These are phyloP conservation scores for Drosophila basisetae DNA, from an alignment of 2,888 invertebrate genomes.

Conservation along the genomic window DNA sequence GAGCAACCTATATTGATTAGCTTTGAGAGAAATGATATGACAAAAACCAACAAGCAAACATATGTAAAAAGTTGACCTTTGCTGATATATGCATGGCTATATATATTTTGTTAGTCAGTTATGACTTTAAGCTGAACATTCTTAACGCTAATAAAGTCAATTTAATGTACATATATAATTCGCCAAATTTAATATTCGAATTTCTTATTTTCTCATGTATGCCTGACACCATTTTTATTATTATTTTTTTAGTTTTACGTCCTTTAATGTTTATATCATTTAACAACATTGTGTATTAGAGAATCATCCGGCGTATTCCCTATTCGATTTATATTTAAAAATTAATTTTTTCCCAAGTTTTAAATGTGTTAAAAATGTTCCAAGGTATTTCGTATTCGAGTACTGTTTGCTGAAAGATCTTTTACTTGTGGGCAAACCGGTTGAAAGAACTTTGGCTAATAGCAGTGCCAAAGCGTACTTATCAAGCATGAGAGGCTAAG, in stretches of 20 bases:
- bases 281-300: not conserved
- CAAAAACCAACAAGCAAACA: not conserved
- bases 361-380: not conserved
- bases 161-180: not conserved
- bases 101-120: not conserved
- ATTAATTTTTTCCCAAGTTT: not conserved
- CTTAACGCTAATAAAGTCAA: not conserved
- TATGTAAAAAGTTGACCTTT: not conserved
- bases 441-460: conserved; percentile 67
- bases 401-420: not conserved
- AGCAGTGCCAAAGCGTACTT: conserved; percentile 62
- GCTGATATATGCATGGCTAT: not conserved
- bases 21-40: not conserved
- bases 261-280: not conserved
- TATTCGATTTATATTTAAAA: not conserved
- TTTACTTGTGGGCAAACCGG: conserved; percentile 59
- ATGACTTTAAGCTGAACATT: not conserved
- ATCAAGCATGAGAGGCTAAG: conserved; percentile 68
- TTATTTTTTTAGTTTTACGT: not conserved
- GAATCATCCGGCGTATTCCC: not conserved
- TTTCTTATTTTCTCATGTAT: not conserved
- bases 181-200: not conserved
- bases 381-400: conserved; percentile 11
- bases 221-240: not conserved
- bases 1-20: not conserved